Conservation (phyloP, 2,797 vertebrate species). For the Labroides dimidiatus region DNA sequence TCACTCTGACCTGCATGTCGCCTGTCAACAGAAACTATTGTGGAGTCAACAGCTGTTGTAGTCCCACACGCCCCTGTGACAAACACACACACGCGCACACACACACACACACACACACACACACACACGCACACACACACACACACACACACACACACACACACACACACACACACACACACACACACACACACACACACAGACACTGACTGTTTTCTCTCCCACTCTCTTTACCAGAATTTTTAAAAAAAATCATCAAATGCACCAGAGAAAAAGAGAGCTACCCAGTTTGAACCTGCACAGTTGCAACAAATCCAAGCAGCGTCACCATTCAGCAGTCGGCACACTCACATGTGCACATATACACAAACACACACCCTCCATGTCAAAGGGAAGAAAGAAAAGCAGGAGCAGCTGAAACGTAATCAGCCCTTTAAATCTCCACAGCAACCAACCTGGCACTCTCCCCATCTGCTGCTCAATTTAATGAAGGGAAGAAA, state of each 20-base stretch:
- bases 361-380: conserved; percentile 5
- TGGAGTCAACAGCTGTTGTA: conserved; percentile 66
- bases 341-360: neutral
- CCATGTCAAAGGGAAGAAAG: conserved; percentile 1
- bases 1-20: conserved; percentile 56
- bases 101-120: conserved; percentile 15
- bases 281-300: neutral
- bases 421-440: conserved; percentile 66
- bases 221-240: neutral
- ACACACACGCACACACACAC: neutral
- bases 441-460: conserved; percentile 69
- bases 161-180: conserved; percentile 43
- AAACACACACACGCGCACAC: conserved; percentile 28
- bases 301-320: neutral
- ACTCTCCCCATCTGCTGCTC: conserved; percentile 78
- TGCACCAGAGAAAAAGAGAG: neutral
- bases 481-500: conserved; percentile 70
- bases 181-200: conserved; percentile 35
- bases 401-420: conserved; percentile 59
- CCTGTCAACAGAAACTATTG: conserved; percentile 50
- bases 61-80: conserved; percentile 35
- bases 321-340: neutral
- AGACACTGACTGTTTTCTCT: neutral
- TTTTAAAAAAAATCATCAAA: neutral
- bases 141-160: conserved; percentile 35